These are phyloP conservation scores for Osedax frankpressi DNA, from an alignment of 2,888 invertebrate species.

Conservation along the genomic window DNA sequence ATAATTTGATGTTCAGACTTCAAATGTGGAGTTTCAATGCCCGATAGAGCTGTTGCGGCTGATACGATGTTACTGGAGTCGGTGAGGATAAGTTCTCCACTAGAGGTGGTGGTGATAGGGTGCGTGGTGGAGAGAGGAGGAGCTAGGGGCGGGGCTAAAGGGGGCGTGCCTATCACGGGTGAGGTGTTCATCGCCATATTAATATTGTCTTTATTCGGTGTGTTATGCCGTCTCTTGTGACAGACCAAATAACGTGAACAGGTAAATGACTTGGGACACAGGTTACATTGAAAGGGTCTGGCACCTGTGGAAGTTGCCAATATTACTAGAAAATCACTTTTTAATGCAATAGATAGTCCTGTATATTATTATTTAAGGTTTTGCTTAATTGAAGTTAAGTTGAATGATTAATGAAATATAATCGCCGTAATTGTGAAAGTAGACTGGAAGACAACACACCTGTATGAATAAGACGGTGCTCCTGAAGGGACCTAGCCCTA, in stretches of 20 bases:
- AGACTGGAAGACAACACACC: too few species aligned
- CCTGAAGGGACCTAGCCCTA: background rate
- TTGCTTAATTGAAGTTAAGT: too few species aligned
- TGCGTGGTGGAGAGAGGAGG: background rate
- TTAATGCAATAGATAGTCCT: too few species aligned
- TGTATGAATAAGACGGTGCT: conserved; percentile 10
- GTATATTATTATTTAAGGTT: too few species aligned
- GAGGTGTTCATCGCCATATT: too few species aligned
- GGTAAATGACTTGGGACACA: conserved; percentile 8
- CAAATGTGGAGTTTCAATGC: background rate
- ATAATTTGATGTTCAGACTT: background rate
- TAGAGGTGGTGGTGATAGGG: background rate
- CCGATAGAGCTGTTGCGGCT: background rate
- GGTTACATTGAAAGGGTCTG: conserved; percentile 1
- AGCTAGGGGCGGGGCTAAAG: background rate
- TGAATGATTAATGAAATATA: too few species aligned
- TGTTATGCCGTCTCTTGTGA: conserved; percentile 3
- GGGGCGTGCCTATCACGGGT: too few species aligned
- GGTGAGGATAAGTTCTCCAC: too few species aligned
- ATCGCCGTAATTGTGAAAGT: too few species aligned
- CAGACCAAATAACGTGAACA: conserved; percentile 4
- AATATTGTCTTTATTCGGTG: background rate
- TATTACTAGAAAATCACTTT: too few species aligned
- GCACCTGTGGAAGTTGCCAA: background rate
- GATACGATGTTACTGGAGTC: background rate